Evolutionary conservation across 2,888 invertebrate genomes (phyloP).

Genomic region (Aricia artaxerxes): DNA sequence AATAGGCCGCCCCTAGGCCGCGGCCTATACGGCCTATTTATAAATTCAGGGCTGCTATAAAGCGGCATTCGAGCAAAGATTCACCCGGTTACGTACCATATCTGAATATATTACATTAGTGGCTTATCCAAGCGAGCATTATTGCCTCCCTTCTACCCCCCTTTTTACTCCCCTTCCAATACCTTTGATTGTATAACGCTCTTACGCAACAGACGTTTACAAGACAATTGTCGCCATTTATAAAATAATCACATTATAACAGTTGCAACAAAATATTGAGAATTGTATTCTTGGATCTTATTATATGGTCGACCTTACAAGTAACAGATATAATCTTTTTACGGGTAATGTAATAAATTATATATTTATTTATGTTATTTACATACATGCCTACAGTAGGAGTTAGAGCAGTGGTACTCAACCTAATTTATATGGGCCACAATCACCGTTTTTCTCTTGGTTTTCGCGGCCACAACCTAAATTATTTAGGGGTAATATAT

Average conservation of each 20-base stretch:
- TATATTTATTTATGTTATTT: constrained; percentile 33
- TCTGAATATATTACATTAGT: constrained; percentile 3
- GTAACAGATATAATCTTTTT: constrained; percentile 41
- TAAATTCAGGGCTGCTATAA: not conserved
- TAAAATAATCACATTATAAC: constrained; percentile 20
- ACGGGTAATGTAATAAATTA: constrained; percentile 41
- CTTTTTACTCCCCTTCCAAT: not conserved
- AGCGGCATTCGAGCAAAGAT: not conserved
- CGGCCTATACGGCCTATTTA: too few species aligned
- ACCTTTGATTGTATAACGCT: constrained; percentile 12
- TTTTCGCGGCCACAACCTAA: too few species aligned
- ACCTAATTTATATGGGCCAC: too few species aligned
- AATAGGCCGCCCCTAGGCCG: too few species aligned
- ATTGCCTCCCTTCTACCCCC: not conserved
- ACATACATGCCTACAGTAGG: not conserved
- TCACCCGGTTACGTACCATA: not conserved
- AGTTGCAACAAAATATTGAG: not conserved
- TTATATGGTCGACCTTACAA: constrained; percentile 34
- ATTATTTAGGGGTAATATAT: too few species aligned
- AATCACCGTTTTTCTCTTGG: too few species aligned
- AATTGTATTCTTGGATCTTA: constrained; percentile 33
- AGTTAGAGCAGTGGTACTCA: not conserved
- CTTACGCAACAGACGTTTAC: constrained; percentile 5
- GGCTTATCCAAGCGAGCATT: constrained; percentile 11
- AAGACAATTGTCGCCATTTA: constrained; percentile 16